Percentiles rank a stretch among this genome's conserved stretches.
Conservation (phyloP, 2,888 invertebrate genomes). For the Leucania comma region DNA sequence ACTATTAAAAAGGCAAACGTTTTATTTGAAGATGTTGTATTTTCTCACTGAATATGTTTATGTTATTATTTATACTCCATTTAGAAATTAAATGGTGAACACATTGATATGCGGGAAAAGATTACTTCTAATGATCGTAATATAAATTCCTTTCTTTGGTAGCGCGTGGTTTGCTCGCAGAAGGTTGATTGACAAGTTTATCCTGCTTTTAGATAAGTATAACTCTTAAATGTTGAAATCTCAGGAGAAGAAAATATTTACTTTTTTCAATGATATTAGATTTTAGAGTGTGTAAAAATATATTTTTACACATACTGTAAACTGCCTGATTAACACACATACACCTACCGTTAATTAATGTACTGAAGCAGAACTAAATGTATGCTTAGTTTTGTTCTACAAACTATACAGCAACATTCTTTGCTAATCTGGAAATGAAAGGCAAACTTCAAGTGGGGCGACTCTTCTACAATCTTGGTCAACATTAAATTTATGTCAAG, state of each 20-base stretch:
- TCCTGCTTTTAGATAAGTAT: background rate
- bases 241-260: too few relatives aligned
- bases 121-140: background rate
- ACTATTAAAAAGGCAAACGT: conserved; percentile 62
- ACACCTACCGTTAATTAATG: too few relatives aligned
- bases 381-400: conserved; percentile 9
- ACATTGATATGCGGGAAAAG: background rate
- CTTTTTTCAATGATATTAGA: too few relatives aligned
- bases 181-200: background rate
- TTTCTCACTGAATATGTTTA: conserved; percentile 53
- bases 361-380: too few relatives aligned
- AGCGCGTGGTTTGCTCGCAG: background rate
- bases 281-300: too few relatives aligned
- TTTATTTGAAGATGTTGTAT: conserved; percentile 58
- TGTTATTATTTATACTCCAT: conserved; percentile 23
- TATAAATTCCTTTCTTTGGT: conserved; percentile 23
- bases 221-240: too few relatives aligned
- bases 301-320: too few relatives aligned
- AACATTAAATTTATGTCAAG: conserved; percentile 38
- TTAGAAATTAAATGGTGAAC: conserved; percentile 8
- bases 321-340: too few relatives aligned
- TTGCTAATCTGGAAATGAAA: conserved; percentile 48
- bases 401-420: conserved; percentile 26
- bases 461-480: conserved; percentile 38
- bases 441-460: conserved; percentile 42